Base-by-base conservation (phyloP, 2,113 vertebrate species). In the Hiodon alosoides region DNA sequence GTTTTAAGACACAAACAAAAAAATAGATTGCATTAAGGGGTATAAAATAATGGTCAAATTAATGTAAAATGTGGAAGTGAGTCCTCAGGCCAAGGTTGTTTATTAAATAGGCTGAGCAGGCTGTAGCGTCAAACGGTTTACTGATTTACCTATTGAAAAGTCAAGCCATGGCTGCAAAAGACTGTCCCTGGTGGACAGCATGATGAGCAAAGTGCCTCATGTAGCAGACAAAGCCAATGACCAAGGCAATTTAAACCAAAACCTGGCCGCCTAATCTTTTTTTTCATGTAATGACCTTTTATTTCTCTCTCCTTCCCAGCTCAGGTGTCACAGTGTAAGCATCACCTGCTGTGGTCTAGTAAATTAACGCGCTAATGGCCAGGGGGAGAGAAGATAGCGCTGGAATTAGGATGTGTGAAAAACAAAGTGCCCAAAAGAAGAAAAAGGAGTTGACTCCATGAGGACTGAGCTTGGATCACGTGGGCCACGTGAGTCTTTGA, bases 291-390 rank as follows among this genome's bases (percentile, higher is more conserved):
- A 31, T 31, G 31, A 62, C n/a, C n/a, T 62, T 61, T 61, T 70
- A 61, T 14, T 58, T 54, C 53, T 9, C 46, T 75, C 59, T 8
- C 59, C 67, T 67, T 17, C 62, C 52, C 50, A 76, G 67, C 16
- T 69, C 57, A 70, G 69, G 48, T 55, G 67, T 47, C 6, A 7
- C n/a, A 64, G 16, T 52, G 50, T 54, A 4, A 46, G 46, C 14
- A 11, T 61, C 58, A 46, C 48, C 61, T n/a, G 58, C 74, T n/a
- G 50, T 17, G 5, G 14, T 14, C 48, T 9, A 11, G 47, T 62
- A 58, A 61, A 69, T 67, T 69, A 69, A 69, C 17, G 48, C 9
- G 55, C 16, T 61, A 62, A 76, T 76, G 48, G 58, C 69, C 58
- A 6, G 57, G 16, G 48, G 58, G 54, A 68, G 53, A 58, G 7